phyloP scores from a whole-genome alignment of 1,140 invertebrate genomes.

The Mizuhopecten yessoensis region DNA sequence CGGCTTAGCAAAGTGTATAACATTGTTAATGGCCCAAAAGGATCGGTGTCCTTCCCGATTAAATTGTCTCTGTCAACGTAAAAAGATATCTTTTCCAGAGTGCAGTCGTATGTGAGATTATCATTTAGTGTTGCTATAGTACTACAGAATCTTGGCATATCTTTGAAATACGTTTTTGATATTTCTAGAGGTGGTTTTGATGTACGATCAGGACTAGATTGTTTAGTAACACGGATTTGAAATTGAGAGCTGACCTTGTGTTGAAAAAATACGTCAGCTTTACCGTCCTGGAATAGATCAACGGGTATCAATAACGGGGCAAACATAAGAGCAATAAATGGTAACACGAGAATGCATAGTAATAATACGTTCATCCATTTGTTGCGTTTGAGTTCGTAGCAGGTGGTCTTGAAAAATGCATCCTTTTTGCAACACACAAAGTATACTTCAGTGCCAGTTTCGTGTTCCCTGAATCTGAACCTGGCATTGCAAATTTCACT shows the following conservation, averaged over 20 bases:
- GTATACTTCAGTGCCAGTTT: background rate
- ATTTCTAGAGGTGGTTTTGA: background rate
- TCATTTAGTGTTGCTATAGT: background rate
- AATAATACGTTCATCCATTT: background rate
- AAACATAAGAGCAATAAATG: background rate
- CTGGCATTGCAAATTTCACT: background rate
- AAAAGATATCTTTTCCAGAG: background rate
- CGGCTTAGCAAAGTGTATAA: background rate
- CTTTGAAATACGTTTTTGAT: background rate
- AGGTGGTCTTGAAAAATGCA: background rate
- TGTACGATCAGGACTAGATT: background rate
- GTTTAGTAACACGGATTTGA: background rate
- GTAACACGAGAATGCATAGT: background rate
- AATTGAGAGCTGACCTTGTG: background rate
- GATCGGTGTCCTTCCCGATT: background rate
- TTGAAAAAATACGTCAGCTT: background rate
- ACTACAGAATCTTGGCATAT: conserved; percentile 12
- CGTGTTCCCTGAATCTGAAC: background rate
- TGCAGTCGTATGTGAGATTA: background rate
- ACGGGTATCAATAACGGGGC: background rate
- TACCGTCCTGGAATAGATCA: background rate
- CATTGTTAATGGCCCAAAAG: background rate
- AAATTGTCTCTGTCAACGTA: background rate
- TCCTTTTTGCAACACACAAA: background rate
- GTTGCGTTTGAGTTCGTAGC: background rate